A percentile compares a stretch with the other conserved stretches of the same genome.
Evolutionary conservation across 2,888 invertebrate species (phyloP).

Genomic region (Conchocele bisecta): DNA sequence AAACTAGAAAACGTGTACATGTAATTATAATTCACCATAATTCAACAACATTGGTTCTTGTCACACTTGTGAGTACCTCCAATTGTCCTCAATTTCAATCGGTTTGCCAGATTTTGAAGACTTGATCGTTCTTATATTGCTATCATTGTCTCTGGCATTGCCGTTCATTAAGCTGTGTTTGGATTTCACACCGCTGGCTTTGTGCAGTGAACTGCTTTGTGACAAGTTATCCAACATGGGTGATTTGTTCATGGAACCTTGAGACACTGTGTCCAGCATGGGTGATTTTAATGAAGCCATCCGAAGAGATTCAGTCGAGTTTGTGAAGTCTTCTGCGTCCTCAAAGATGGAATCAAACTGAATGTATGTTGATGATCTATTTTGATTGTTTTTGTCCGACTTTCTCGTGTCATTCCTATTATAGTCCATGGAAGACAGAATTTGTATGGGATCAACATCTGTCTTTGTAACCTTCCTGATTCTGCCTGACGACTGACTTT

Average conservation of each 20-base stretch:
- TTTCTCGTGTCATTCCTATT: conserved; percentile 50
- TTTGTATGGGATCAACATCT: conserved; percentile 65
- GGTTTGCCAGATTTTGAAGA: conserved; percentile 60
- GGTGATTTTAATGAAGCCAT: conserved; percentile 45
- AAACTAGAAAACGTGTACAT: not conserved
- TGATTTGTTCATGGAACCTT: not conserved
- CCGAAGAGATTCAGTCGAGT: conserved; percentile 65
- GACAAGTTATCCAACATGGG: not conserved
- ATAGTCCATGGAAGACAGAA: conserved; percentile 55
- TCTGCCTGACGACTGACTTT: conserved; percentile 12
- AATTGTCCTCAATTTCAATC: conserved; percentile 62
- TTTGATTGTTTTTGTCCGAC: conserved; percentile 61
- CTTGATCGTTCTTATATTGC: conserved; percentile 42
- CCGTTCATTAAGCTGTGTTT: conserved; percentile 51
- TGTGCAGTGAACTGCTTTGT: conserved; percentile 14
- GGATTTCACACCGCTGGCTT: conserved; percentile 41
- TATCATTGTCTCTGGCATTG: conserved; percentile 44
- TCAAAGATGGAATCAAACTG: conserved; percentile 78
- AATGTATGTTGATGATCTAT: conserved; percentile 76
- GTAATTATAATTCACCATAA: no score
- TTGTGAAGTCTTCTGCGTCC: conserved; percentile 70
- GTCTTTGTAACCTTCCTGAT: conserved; percentile 57
- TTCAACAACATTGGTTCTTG: no score
- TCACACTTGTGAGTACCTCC: conserved; percentile 65
- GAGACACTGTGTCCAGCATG: not conserved